These are phyloP conservation scores for Parazoanthus atlanticus DNA, from an alignment of 92 coral and sea anemone genomes.

Conservation along the genomic window DNA sequence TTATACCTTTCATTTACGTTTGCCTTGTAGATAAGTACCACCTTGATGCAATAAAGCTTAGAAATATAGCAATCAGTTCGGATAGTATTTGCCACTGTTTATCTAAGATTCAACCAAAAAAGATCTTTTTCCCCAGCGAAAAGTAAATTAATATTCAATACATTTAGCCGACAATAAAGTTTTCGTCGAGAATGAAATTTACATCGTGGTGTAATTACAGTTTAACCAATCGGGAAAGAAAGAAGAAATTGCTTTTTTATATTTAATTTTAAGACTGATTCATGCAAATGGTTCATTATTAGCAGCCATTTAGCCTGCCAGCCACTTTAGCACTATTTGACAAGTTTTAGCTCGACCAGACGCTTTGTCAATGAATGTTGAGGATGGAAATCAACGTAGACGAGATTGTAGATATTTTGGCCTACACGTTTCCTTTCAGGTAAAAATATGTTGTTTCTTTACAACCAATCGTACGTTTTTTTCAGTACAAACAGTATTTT, in stretches of 20 bases:
- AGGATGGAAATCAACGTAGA: background rate
- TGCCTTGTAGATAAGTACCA: background rate
- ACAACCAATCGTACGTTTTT: background rate
- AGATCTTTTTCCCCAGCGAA: background rate
- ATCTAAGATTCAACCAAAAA: background rate
- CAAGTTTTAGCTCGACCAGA: background rate
- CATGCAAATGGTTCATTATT: background rate
- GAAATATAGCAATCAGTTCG: background rate
- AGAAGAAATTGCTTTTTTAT: background rate
- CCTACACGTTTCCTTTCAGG: background rate
- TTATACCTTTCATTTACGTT: background rate
- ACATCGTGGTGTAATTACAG: background rate
- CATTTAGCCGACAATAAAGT: background rate
- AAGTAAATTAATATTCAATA: background rate
- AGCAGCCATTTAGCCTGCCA: background rate
- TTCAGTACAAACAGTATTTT: background rate
- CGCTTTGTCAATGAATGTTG: background rate
- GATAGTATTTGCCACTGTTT: background rate
- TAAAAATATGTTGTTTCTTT: background rate
- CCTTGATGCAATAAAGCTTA: background rate
- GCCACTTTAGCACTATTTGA: background rate
- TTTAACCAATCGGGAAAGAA: constrained; percentile 4
- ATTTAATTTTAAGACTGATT: background rate
- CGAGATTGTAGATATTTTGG: background rate
- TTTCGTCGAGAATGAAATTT: background rate